phyloP scores from a whole-genome alignment of 2,888 invertebrate genomes.

The Phortica okadai region DNA sequence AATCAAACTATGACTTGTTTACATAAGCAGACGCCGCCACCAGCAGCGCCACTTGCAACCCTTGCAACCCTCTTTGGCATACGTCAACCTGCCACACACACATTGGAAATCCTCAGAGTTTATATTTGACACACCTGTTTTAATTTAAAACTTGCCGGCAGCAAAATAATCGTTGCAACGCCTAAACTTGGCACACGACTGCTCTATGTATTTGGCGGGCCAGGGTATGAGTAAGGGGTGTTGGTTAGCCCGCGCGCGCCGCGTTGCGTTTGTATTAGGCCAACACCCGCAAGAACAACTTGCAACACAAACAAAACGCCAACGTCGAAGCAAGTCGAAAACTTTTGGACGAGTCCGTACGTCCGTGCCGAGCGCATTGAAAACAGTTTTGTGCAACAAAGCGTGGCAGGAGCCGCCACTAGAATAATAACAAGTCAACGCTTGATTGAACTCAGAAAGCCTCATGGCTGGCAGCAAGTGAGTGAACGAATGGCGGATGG shows the following conservation, averaged over 20 bases:
- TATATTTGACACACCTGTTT: slow-evolving; percentile 70
- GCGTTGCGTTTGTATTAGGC: slow-evolving; percentile 50
- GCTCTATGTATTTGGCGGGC: background rate
- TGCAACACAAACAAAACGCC: slow-evolving; percentile 44
- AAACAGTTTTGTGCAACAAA: slow-evolving; percentile 53
- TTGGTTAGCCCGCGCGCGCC: background rate
- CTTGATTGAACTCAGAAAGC: slow-evolving; percentile 58
- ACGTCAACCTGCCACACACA: slow-evolving; percentile 44
- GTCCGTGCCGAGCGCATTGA: slow-evolving; percentile 19
- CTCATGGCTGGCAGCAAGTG: slow-evolving; percentile 36
- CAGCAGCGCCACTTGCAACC: background rate
- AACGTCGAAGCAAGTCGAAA: slow-evolving; percentile 27
- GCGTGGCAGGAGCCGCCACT: slow-evolving; percentile 43
- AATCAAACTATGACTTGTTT: slow-evolving; percentile 35
- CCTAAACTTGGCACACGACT: slow-evolving; percentile 35
- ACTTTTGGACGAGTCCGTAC: slow-evolving; percentile 37
- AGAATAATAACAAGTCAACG: slow-evolving; percentile 42
- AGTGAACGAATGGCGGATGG: slow-evolving; percentile 27
- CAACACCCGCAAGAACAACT: slow-evolving; percentile 55
- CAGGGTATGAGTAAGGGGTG: background rate
- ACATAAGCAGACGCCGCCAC: slow-evolving; percentile 22
- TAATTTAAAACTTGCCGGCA: slow-evolving; percentile 64
- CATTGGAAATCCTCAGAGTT: slow-evolving; percentile 48
- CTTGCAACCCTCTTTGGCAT: background rate
- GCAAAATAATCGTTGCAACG: slow-evolving; percentile 60